Evolutionary conservation across 2,113 vertebrate genomes (phyloP).

Genomic region (Eira barbara): DNA sequence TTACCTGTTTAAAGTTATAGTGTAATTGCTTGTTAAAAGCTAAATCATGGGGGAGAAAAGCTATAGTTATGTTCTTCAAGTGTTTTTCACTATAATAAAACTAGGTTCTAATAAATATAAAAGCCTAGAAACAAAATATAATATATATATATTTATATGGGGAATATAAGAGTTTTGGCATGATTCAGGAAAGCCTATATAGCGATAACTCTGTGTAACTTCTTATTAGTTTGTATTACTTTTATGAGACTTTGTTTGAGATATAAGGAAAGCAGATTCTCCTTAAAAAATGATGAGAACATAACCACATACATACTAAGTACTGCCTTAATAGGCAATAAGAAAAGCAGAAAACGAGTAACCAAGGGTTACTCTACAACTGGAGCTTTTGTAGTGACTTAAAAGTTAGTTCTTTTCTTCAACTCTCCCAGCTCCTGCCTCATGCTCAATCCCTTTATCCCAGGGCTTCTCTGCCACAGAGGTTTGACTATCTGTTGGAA

Average conservation of each 20-base stretch:
- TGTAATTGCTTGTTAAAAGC: neutral
- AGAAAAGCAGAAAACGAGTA: neutral
- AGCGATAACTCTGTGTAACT: neutral
- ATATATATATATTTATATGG: neutral
- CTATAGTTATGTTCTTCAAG: neutral
- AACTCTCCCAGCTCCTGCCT: neutral
- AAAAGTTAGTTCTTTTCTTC: neutral
- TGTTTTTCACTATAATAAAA: neutral
- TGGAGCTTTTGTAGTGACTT: neutral
- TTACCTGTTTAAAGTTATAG: neutral
- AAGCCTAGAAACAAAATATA: neutral
- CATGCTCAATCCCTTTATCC: neutral
- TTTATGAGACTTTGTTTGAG: neutral
- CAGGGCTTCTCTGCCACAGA: neutral
- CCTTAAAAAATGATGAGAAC: neutral
- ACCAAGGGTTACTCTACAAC: neutral
- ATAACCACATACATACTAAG: neutral
- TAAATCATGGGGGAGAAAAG: neutral
- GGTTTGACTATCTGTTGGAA: neutral
- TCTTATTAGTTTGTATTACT: neutral
- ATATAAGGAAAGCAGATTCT: neutral
- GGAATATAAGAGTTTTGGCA: neutral
- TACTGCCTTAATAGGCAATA: neutral
- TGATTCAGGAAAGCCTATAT: neutral
- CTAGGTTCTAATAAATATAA: neutral